Evolutionary conservation across 2,113 vertebrate species (phyloP).

Genomic region (Arizona elegans): DNA sequence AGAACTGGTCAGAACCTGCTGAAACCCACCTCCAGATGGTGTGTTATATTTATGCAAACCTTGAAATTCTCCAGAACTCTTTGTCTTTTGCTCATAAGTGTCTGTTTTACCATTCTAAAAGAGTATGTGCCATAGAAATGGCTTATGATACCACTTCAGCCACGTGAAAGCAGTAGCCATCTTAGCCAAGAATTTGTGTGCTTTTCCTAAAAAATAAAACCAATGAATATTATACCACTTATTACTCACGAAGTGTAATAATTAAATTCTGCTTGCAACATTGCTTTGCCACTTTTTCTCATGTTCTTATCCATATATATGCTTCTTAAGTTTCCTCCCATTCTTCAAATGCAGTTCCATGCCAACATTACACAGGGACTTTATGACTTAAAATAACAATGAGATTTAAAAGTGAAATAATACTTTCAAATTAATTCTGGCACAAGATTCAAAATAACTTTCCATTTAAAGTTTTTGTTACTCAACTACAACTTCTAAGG

Average conservation of each 20-base stretch:
- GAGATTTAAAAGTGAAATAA: neutral
- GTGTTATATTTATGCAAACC: neutral
- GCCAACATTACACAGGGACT: neutral
- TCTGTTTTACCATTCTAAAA: neutral
- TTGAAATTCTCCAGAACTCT: neutral
- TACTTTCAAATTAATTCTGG: neutral
- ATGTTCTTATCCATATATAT: neutral
- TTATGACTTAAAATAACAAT: neutral
- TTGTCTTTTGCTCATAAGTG: neutral
- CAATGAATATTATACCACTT: neutral
- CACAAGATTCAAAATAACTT: neutral
- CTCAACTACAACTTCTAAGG: neutral
- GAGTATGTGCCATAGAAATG: neutral
- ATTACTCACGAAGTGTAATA: neutral
- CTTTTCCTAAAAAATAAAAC: neutral
- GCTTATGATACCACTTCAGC: neutral
- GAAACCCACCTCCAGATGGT: neutral
- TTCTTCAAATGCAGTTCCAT: neutral
- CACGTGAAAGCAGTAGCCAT: neutral
- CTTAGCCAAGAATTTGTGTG: neutral
- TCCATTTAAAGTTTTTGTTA: neutral
- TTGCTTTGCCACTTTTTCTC: neutral
- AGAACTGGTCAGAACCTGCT: no score
- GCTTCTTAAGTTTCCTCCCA: neutral
- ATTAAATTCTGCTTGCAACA: neutral